Conservation (phyloP, 2,888 invertebrate species). For the Lithophane leautieri region DNA sequence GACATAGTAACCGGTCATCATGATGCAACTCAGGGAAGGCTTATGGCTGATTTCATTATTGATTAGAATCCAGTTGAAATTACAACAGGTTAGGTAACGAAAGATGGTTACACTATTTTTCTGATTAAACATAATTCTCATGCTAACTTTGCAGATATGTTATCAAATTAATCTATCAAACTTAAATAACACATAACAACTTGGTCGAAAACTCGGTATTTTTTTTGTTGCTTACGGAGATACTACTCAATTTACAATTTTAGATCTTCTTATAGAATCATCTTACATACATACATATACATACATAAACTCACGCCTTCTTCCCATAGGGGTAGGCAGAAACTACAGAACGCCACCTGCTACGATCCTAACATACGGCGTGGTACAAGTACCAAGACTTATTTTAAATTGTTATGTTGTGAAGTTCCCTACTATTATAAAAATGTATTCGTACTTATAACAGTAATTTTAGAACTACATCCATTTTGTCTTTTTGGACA, state of each 20-base stretch:
- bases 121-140: constrained; percentile 6
- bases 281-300: too few species aligned
- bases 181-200: neutral
- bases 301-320: too few species aligned
- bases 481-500: neutral
- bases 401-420: neutral
- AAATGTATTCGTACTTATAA: neutral
- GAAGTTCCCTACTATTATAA: neutral
- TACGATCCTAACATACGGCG: too few species aligned
- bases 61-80: constrained; percentile 17
- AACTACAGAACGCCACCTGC: too few species aligned
- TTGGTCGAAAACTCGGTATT: too few species aligned
- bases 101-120: constrained; percentile 3
- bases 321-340: too few species aligned
- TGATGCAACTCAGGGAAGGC: constrained; percentile 25
- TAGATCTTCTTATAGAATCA: too few species aligned
- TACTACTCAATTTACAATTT: neutral
- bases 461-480: neutral
- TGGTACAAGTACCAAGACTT: too few species aligned
- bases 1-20: neutral
- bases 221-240: too few species aligned
- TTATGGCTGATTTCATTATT: constrained; percentile 46
- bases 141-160: neutral
- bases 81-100: neutral
- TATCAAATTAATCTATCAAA: neutral